Evolutionary conservation across 2,113 vertebrate species (phyloP), one percentile per base, ranked within the genome.

Genomic region (Melanostigma gelatinosum): DNA sequence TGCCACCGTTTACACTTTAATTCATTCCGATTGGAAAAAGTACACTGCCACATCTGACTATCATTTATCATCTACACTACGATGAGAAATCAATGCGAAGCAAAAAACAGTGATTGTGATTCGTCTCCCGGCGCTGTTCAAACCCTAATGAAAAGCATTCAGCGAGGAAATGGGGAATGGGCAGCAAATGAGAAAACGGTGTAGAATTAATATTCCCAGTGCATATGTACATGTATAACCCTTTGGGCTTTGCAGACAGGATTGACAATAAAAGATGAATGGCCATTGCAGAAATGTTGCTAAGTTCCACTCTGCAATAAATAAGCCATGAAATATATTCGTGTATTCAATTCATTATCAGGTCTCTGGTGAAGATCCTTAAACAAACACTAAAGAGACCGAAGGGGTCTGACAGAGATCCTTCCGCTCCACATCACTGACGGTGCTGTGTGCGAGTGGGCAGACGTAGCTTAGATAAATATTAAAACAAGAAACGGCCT

Each of bases 201-300:
- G 77, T 75, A 46, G 62, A 79, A 88, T 90, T 92, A 83, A 90
- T 89, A 92, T 93, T 92, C 88, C 80, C 82, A 46, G 32, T 67
- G 83, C 83, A 86, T 81, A 50, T 85, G 86, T 81, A 75, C 79
- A 85, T 61, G 70, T 73, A 66, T 72, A 88, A 71, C 81, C 80
- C 88, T 48, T 72, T 38, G 24, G 89, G 88, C 83, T 82, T 57
- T 44, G 79, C 71, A 91, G 90, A 91, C 80, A 66, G 69, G 75
- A 84, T 87, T 50, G 72, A 91, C 89, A 86, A 90, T 89, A 88
- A 84, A 92, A 91, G 92, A 92, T 91, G 87, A 89, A 94, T 92
- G 86, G 65, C 82, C 58, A 82, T 20, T 69, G 72, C 44, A 80
- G 73, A 85, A 80, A 85, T 72, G 69, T 68, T 46, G 24, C 72